A percentile compares a stretch with the other conserved stretches of the same genome.
Evolutionary conservation across 2,888 invertebrate species (phyloP).

Genomic region (Phlogophora meticulosa): DNA sequence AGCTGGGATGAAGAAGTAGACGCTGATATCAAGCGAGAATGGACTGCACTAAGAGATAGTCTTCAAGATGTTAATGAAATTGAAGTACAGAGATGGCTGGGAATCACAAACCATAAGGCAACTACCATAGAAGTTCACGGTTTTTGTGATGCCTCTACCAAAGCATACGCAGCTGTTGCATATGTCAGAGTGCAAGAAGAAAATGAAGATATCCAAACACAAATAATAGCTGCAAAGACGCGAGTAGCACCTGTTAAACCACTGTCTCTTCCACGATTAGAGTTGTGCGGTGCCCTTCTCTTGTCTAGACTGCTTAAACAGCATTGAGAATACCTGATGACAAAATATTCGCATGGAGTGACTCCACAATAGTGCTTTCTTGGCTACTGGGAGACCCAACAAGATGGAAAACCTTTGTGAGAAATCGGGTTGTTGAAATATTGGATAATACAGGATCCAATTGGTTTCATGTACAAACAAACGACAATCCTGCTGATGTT

Average conservation of each 20-base stretch:
- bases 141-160: constrained; percentile 31
- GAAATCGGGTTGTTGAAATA: constrained; percentile 31
- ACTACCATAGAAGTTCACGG: constrained; percentile 21
- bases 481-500: constrained; percentile 22
- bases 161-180: constrained; percentile 36
- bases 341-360: constrained; percentile 26
- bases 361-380: constrained; percentile 21
- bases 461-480: constrained; percentile 29
- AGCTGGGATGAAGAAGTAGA: constrained; percentile 22
- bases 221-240: constrained; percentile 29
- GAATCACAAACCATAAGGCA: not conserved
- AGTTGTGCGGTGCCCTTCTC: constrained; percentile 32
- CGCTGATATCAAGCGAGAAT: constrained; percentile 13
- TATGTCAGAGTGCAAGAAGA: constrained; percentile 5
- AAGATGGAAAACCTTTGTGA: constrained; percentile 23
- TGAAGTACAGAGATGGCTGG: constrained; percentile 27
- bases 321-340: constrained; percentile 25
- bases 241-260: constrained; percentile 34
- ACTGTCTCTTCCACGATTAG: constrained; percentile 31
- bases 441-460: constrained; percentile 19
- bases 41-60: constrained; percentile 12
- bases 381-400: constrained; percentile 25
- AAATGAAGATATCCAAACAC: not conserved
- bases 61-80: constrained; percentile 13
- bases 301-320: constrained; percentile 24